These are phyloP conservation scores for Rhinogobio ventralis DNA, from an alignment of 2,797 vertebrate species.

Conservation along the genomic window DNA sequence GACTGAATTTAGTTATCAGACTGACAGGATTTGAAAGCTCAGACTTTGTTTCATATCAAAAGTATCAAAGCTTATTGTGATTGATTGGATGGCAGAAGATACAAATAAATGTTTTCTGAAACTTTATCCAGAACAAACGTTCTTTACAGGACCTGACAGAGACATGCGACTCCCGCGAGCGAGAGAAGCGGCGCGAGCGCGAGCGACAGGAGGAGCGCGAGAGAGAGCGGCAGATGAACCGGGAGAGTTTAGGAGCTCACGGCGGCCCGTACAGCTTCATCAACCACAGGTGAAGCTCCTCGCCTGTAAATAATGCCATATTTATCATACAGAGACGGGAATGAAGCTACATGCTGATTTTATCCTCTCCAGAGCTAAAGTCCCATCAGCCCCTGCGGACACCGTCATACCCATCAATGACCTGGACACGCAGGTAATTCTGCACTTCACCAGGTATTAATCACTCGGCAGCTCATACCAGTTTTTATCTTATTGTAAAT, in stretches of 20 bases:
- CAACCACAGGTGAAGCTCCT: slow-evolving; percentile 54
- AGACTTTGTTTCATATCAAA: no score
- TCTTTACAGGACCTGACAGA: slow-evolving; percentile 40
- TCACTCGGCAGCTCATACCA: background rate
- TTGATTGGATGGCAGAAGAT: no score
- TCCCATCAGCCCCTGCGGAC: slow-evolving; percentile 72
- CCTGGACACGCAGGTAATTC: slow-evolving; percentile 89
- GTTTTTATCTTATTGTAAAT: background rate
- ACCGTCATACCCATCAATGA: slow-evolving; percentile 91
- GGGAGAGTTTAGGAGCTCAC: slow-evolving; percentile 39
- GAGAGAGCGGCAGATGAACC: background rate
- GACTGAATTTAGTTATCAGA: no score
- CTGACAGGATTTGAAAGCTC: no score
- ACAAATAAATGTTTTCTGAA: background rate
- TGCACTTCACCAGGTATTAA: background rate
- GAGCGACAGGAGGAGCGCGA: background rate
- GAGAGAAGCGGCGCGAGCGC: slow-evolving; percentile 6
- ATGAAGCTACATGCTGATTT: background rate
- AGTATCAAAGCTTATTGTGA: no score
- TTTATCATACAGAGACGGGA: background rate
- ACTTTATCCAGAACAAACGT: background rate
- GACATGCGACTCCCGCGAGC: slow-evolving; percentile 26
- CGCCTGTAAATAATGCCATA: background rate
- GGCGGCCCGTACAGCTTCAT: slow-evolving; percentile 61
- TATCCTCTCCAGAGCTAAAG: slow-evolving; percentile 78